Percentiles rank a stretch among this genome's conserved stretches.
Conservation (phyloP, 2,797 vertebrate species). For the Phataginus tricuspis region DNA sequence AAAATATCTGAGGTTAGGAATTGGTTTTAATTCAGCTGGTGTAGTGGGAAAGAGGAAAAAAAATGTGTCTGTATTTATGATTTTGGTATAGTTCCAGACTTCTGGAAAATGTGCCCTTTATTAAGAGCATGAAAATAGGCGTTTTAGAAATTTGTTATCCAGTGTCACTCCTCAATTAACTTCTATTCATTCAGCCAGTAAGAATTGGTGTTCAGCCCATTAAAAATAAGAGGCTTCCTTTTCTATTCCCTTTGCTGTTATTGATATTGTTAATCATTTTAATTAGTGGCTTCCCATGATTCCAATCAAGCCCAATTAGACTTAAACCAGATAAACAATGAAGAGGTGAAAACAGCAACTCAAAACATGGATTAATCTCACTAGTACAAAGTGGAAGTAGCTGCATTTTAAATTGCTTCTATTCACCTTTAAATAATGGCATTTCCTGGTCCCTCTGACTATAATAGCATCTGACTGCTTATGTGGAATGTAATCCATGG, state of each 20-base stretch:
- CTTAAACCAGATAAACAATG: slow-evolving; percentile 62
- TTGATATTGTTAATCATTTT: slow-evolving; percentile 81
- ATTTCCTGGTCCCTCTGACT: not conserved
- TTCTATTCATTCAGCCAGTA: slow-evolving; percentile 66
- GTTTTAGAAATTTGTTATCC: slow-evolving; percentile 59
- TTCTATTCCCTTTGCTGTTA: slow-evolving; percentile 68
- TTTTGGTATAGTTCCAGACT: not conserved
- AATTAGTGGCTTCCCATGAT: slow-evolving; percentile 78
- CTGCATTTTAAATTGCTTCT: slow-evolving; percentile 47
- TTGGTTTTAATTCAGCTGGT: slow-evolving; percentile 44
- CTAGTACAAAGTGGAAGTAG: not conserved
- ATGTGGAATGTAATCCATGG: not conserved
- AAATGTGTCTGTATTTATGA: slow-evolving; percentile 27
- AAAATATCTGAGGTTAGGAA: not conserved
- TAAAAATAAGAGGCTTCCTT: slow-evolving; percentile 70
- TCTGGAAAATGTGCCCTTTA: slow-evolving; percentile 49
- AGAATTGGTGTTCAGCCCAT: slow-evolving; percentile 42
- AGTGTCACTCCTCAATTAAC: slow-evolving; percentile 74
- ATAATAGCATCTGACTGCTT: not conserved
- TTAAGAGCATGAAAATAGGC: slow-evolving; percentile 49
- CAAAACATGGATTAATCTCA: slow-evolving; percentile 56
- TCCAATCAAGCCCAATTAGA: slow-evolving; percentile 75
- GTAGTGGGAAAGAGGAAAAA: not conserved
- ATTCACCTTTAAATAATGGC: slow-evolving; percentile 18
- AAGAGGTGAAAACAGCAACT: slow-evolving; percentile 59